These are phyloP conservation scores for Sandelia bainsii DNA, from an alignment of 2,797 vertebrate genomes.

Conservation along the genomic window DNA sequence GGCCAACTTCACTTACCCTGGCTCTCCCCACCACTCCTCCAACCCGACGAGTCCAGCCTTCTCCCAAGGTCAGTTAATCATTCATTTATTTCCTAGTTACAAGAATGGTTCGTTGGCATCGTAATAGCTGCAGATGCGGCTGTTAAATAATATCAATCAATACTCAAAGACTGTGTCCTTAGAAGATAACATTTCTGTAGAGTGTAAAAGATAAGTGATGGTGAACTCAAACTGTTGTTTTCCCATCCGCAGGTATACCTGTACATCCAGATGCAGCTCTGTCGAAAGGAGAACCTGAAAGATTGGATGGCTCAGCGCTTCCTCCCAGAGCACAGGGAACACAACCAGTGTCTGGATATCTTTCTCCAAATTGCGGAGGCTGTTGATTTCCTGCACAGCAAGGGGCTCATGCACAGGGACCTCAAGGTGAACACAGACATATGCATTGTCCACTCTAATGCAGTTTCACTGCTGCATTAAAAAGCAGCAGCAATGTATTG, in stretches of 20 bases:
- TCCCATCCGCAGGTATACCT: constrained; percentile 87
- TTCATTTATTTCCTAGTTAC: not conserved
- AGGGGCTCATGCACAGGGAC: constrained; percentile 99
- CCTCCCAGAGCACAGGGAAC: constrained; percentile 89
- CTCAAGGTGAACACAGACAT: constrained; percentile 89
- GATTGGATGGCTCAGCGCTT: constrained; percentile 97
- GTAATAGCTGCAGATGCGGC: not conserved
- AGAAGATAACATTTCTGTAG: not conserved
- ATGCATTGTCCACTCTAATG: not conserved
- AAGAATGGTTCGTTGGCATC: too few relatives aligned
- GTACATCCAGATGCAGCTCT: constrained; percentile 99
- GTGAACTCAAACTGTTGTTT: fast-evolving
- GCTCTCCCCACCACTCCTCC: constrained; percentile 77
- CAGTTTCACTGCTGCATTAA: not conserved
- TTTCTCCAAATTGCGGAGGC: constrained; percentile 98
- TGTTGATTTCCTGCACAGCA: constrained; percentile 95
- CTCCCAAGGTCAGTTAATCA: constrained; percentile 85
- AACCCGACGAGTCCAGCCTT: constrained; percentile 83
- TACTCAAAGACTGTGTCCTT: too few relatives aligned
- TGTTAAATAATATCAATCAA: not conserved
- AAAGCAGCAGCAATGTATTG: not conserved
- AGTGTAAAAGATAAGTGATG: not conserved
- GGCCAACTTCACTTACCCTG: constrained; percentile 91
- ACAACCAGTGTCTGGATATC: constrained; percentile 91
- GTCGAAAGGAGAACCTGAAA: constrained; percentile 97